A percentile compares a stretch with the other conserved stretches of the same genome.
phyloP scores from a whole-genome alignment of 2,888 invertebrate genomes.

The Dascillus cervinus region DNA sequence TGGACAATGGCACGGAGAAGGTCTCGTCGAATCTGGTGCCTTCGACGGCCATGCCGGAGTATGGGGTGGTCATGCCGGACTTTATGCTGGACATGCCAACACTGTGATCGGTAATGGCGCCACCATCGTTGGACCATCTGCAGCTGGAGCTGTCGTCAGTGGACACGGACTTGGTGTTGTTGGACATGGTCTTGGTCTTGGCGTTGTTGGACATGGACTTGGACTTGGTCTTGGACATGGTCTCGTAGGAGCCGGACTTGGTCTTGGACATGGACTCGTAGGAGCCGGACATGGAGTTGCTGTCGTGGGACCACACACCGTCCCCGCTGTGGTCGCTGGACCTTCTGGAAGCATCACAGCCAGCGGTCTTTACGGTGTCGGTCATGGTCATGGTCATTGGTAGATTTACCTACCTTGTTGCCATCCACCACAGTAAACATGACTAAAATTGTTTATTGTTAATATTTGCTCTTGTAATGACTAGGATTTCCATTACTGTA shows the following conservation, averaged over 20 bases:
- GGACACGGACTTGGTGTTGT: slow-evolving; percentile 1
- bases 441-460: slow-evolving; percentile 6
- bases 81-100: slow-evolving; percentile 27
- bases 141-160: slow-evolving; percentile 3
- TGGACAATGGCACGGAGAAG: slow-evolving; percentile 16
- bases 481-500: too few relatives aligned
- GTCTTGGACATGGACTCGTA: slow-evolving; percentile 1
- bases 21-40: slow-evolving; percentile 10
- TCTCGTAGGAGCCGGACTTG: slow-evolving; percentile 3
- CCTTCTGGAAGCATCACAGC: background rate
- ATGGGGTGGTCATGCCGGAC: slow-evolving; percentile 17
- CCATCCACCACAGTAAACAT: slow-evolving; percentile 5
- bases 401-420: slow-evolving; percentile 3
- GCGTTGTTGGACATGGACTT: slow-evolving; percentile 3
- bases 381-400: slow-evolving; percentile 4
- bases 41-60: slow-evolving; percentile 8
- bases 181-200: background rate
- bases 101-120: slow-evolving; percentile 28
- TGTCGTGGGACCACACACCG: slow-evolving; percentile 1
- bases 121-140: slow-evolving; percentile 4
- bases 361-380: slow-evolving; percentile 6
- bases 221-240: slow-evolving; percentile 5
- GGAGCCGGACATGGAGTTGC: slow-evolving; percentile 7
- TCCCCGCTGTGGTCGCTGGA: slow-evolving; percentile 5
- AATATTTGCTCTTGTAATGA: too few relatives aligned